Percentiles rank a stretch among this genome's conserved stretches.
Evolutionary conservation across 2,113 vertebrate genomes (phyloP).

Genomic region (Salvator merianae): DNA sequence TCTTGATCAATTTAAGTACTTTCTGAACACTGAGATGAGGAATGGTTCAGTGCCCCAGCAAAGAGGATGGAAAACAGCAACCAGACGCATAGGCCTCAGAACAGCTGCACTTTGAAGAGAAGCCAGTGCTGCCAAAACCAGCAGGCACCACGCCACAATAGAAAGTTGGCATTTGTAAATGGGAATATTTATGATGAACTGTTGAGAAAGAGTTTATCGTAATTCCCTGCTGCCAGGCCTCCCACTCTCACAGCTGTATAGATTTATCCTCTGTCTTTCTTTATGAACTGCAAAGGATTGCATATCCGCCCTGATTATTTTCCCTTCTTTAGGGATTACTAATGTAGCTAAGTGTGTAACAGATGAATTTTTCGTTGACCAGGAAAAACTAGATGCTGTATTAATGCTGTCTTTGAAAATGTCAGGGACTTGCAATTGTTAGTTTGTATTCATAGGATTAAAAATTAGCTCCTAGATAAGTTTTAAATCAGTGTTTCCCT

Average conservation of each 20-base stretch:
- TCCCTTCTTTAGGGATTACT: neutral
- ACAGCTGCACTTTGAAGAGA: neutral
- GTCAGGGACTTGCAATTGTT: neutral
- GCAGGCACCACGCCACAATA: slow-evolving; percentile 9
- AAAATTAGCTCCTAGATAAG: neutral
- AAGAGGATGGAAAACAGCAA: neutral
- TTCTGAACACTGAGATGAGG: slow-evolving; percentile 24
- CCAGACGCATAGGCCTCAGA: neutral
- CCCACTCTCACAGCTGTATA: slow-evolving; percentile 5
- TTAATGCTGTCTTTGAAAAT: neutral
- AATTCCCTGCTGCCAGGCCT: slow-evolving; percentile 3
- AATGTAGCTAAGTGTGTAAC: neutral
- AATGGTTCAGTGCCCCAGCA: slow-evolving; percentile 30
- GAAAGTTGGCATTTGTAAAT: slow-evolving; percentile 6
- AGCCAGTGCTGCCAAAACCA: neutral
- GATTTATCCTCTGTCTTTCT: neutral
- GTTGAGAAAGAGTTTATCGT: slow-evolving; percentile 18
- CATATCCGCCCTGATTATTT: neutral
- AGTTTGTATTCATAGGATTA: neutral
- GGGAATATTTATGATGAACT: slow-evolving; percentile 10
- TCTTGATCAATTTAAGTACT: slow-evolving; percentile 23
- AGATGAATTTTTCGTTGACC: neutral
- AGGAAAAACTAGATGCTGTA: neutral
- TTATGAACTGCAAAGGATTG: neutral
- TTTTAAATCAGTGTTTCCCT: neutral